These are phyloP conservation scores for Camponotus pennsylvanicus DNA, from an alignment of 1,140 invertebrate species.

Conservation along the genomic window DNA sequence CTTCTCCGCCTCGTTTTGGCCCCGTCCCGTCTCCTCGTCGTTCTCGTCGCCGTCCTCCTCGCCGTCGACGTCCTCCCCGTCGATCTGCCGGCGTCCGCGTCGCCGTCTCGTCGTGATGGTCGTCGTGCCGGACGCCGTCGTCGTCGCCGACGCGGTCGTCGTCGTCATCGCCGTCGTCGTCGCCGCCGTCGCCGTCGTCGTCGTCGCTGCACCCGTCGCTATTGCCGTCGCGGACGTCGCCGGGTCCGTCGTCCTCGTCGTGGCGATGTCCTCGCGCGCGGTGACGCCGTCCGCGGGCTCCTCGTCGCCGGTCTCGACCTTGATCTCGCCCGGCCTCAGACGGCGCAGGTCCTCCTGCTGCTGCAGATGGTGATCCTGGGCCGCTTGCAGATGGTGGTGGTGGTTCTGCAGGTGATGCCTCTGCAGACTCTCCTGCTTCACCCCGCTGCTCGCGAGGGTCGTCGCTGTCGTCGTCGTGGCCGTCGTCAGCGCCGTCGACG, in stretches of 20 bases:
- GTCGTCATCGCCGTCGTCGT: slow-evolving; percentile 36
- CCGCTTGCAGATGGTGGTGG: slow-evolving; percentile 53
- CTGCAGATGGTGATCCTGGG: slow-evolving; percentile 58
- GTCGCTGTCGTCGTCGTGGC: slow-evolving; percentile 75
- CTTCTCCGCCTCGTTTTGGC: slow-evolving; percentile 74
- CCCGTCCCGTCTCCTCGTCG: slow-evolving; percentile 76
- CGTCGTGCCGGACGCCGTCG: slow-evolving; percentile 73
- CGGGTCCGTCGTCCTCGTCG: slow-evolving; percentile 60
- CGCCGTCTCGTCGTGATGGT: slow-evolving; percentile 71
- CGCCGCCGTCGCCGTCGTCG: slow-evolving; percentile 26
- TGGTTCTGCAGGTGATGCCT: slow-evolving; percentile 78
- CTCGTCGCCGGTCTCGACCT: slow-evolving; percentile 76
- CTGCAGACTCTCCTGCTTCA: slow-evolving; percentile 77
- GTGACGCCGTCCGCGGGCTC: slow-evolving; percentile 70
- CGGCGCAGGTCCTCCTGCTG: slow-evolving; percentile 69
- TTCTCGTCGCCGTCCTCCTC: slow-evolving; percentile 84
- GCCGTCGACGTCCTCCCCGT: slow-evolving; percentile 66
- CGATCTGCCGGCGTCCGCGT: slow-evolving; percentile 61
- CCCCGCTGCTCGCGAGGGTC: slow-evolving; percentile 63
- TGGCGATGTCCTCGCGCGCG: slow-evolving; percentile 62
- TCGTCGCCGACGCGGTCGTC: slow-evolving; percentile 74
- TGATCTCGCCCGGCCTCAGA: slow-evolving; percentile 76
- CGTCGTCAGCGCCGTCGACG: slow-evolving; percentile 65
- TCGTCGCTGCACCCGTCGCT: slow-evolving; percentile 29
- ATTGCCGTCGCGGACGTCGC: slow-evolving; percentile 62